These are phyloP conservation scores for Drosophila subobscura DNA, from an alignment of 1,140 invertebrate genomes.

Conservation along the genomic window DNA sequence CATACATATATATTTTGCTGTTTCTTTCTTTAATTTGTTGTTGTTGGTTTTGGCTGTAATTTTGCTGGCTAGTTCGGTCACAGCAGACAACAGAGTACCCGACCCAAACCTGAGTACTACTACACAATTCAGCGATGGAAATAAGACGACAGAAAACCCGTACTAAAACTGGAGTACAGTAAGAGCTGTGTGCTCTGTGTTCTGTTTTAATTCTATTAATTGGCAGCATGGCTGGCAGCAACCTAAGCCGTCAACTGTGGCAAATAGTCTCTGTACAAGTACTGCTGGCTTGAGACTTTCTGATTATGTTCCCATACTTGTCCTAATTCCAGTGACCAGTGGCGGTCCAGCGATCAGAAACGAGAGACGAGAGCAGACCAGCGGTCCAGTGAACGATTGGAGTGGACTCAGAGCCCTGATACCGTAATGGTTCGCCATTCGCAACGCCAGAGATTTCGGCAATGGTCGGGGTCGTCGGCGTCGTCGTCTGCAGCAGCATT, in stretches of 20 bases:
- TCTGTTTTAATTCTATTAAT: constrained; percentile 66
- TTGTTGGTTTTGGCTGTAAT: constrained; percentile 16
- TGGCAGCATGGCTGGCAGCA: constrained; percentile 42
- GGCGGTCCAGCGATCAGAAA: constrained; percentile 17
- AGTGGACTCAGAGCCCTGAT: too few relatives aligned
- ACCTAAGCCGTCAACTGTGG: constrained; percentile 51
- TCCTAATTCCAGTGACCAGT: constrained; percentile 38
- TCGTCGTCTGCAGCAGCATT: neutral
- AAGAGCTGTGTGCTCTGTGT: constrained; percentile 56
- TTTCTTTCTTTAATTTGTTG: constrained; percentile 19
- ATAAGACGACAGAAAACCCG: constrained; percentile 49
- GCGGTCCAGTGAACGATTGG: neutral
- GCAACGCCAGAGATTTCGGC: constrained; percentile 12
- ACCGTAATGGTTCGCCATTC: too few relatives aligned
- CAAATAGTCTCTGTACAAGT: constrained; percentile 16
- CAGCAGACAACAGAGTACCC: constrained; percentile 1
- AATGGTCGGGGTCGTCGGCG: constrained; percentile 1
- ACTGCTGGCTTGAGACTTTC: constrained; percentile 3
- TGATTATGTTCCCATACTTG: constrained; percentile 39
- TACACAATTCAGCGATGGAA: constrained; percentile 34
- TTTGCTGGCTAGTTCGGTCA: constrained; percentile 46
- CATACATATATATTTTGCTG: neutral
- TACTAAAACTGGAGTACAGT: constrained; percentile 66
- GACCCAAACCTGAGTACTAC: constrained; percentile 27
- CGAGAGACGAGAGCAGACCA: too few relatives aligned